Evolutionary conservation across 2,888 invertebrate species (phyloP), one percentile per base, ranked within the genome.

Genomic region (Digitonthophagus gazella): DNA sequence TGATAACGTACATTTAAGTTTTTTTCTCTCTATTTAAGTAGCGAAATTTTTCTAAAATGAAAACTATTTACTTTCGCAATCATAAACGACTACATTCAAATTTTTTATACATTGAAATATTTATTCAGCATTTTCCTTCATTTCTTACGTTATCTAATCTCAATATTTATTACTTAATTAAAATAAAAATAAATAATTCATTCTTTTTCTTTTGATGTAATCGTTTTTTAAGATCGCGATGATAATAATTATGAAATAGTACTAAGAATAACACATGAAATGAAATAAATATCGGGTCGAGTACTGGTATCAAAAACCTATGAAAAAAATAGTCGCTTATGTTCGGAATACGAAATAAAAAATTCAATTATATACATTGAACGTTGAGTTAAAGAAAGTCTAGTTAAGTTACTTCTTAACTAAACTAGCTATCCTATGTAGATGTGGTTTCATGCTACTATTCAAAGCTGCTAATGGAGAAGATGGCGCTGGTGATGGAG

Each of bases 361-460:
- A 18, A 19, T 18, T 16, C 5, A 61, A 61, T 61, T 61, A 61
- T 19, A 61, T 58, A 58, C 58, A 58, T 18, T 16, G 14, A 58
- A 15, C 18, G n/a, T 61, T 19, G 3, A 61, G 19, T n/a, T 18
- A 61, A 61, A n/a, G n/a, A n/a, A n/a, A n/a, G n/a, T n/a, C n/a
- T 20, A 14, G 20, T 67, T 61, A 16, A 61, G 72, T 80, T 83
- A 83, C 76, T 84, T 84, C 74, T 83, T 84, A 69, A 84, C 83
- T 69, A 84, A 76, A 76, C 78, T 83, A 65, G 83, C 83, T 83
- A 84, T 83, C 80, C 83, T 81, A 75, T 83, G 81, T 70, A 83
- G 74, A 75, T 84, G 83, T 19, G 84, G 84, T 75, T 83, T 82
- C 28, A 83, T 79, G 67, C 78, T 81, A 74, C 79, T 82, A 71